These are phyloP conservation scores for Cherax destructor DNA, from an alignment of 1,140 invertebrate species.

Conservation along the genomic window DNA sequence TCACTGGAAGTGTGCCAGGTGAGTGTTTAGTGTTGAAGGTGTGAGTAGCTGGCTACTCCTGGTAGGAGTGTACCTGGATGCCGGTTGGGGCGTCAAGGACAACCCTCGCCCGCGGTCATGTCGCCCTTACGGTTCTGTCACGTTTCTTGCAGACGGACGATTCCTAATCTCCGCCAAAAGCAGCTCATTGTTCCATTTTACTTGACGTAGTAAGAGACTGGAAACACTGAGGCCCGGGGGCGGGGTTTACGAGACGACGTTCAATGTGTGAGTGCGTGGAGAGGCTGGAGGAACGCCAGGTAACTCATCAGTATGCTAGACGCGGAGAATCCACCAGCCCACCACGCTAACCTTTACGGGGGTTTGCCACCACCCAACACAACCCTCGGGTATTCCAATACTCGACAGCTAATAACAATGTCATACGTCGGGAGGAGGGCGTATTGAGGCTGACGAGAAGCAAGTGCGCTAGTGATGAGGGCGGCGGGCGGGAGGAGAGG, in stretches of 20 bases:
- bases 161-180: background rate
- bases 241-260: background rate
- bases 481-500: background rate
- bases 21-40: background rate
- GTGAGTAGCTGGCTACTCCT: background rate
- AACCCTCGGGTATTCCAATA: slow-evolving; percentile 4
- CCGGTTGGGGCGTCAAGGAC: slow-evolving; percentile 38
- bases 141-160: slow-evolving; percentile 34
- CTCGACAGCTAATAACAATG: background rate
- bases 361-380: slow-evolving; percentile 11
- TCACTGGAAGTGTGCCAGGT: background rate
- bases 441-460: background rate
- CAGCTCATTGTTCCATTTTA: background rate
- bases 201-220: background rate
- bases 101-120: slow-evolving; percentile 57
- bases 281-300: background rate
- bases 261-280: too few species aligned
- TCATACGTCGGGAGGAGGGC: background rate
- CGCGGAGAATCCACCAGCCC: slow-evolving; percentile 48
- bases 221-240: background rate
- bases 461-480: background rate
- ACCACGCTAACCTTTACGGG: slow-evolving; percentile 30
- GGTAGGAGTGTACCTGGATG: slow-evolving; percentile 17
- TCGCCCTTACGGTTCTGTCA: slow-evolving; percentile 59
- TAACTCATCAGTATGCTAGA: slow-evolving; percentile 26